Base-by-base conservation (phyloP, 2,113 vertebrate species). In the Delphinapterus leucas region DNA sequence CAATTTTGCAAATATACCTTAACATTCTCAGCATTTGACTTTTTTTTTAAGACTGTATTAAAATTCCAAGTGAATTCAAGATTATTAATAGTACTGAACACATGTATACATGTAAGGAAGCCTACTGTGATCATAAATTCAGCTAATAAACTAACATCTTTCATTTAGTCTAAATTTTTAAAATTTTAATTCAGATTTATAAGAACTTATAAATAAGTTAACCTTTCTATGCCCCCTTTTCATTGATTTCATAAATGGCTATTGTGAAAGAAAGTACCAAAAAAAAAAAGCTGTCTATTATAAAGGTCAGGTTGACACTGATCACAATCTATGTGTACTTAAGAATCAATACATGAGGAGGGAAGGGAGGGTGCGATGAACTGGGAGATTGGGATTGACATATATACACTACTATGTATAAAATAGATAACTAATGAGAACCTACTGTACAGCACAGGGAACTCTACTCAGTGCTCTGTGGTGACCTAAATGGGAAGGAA, bases 291-390 rank as follows among this genome's bases (percentile, higher is more conserved):
- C 26, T 89, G 38, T 74, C 74, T 23, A 60, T 71, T 31, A 70
- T n/a, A 95, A 95, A 92, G 73, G 88, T 90, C 60, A 55, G 65
- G 17, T 74, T 93, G 76, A 76, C 49, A 96, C 8, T 76, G n/a
- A 89, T 68, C 65, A 86, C 41, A 83, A 60, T 53, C 49, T 92
- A 25, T 20, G 55, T 74, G 36, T 89, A 83, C 33, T 87, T 74
- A 61, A 53, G 67, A 60, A 94, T 96, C 88, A 81, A 80, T 84
- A 41, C 17, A 47, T 41, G 49, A 44, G 20, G 55, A 21, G 55
- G 20, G 55, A 58, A 58, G 20, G 55, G 55, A 21, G 55, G 55
- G 20, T 58, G 55, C 7, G 55, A 58, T 58, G 55, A 21, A 58
- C 55, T 58, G 18, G 55, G 55, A 21, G 55, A 58, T 21, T 21